These are phyloP conservation scores for Aethes cnicana DNA, from an alignment of 2,888 invertebrate genomes.

Conservation along the genomic window DNA sequence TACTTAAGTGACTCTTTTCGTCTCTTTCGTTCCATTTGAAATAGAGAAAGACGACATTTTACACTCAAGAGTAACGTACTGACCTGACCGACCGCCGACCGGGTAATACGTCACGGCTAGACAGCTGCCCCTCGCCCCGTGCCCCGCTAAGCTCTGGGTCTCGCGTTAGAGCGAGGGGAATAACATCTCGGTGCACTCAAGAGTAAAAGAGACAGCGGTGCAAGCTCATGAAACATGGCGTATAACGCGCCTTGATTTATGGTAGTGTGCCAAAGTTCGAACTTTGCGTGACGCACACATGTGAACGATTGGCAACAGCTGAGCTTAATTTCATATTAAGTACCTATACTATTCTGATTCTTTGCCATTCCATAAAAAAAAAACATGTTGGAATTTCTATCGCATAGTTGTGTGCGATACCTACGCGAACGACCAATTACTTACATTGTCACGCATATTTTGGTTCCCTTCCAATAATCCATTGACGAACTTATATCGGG, in stretches of 20 bases:
- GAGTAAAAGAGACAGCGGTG: conserved; percentile 70
- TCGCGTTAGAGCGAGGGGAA: conserved; percentile 65
- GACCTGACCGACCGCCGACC: conserved; percentile 70
- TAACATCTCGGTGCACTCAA: conserved; percentile 52
- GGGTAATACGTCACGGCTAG: conserved; percentile 81
- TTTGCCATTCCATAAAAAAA: too few relatives aligned
- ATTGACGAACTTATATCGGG: conserved; percentile 25
- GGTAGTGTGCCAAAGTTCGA: conserved; percentile 79
- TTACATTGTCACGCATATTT: conserved; percentile 7
- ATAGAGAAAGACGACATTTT: conserved; percentile 46
- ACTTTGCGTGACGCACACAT: conserved; percentile 64
- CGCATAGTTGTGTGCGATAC: too few relatives aligned
- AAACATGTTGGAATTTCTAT: too few relatives aligned
- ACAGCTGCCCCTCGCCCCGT: conserved; percentile 72
- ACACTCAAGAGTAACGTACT: conserved; percentile 52
- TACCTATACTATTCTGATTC: too few relatives aligned
- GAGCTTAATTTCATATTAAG: conserved; percentile 13
- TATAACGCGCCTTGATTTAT: conserved; percentile 83
- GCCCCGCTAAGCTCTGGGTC: conserved; percentile 65
- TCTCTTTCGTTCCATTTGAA: conserved; percentile 34
- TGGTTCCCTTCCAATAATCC: conserved; percentile 26
- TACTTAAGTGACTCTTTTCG: conserved; percentile 1
- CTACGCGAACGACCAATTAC: too few relatives aligned
- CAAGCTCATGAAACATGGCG: conserved; percentile 81
- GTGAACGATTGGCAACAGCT: conserved; percentile 29